Conservation (phyloP, 2,113 vertebrate species). For the Notarius quadriscutis region DNA sequence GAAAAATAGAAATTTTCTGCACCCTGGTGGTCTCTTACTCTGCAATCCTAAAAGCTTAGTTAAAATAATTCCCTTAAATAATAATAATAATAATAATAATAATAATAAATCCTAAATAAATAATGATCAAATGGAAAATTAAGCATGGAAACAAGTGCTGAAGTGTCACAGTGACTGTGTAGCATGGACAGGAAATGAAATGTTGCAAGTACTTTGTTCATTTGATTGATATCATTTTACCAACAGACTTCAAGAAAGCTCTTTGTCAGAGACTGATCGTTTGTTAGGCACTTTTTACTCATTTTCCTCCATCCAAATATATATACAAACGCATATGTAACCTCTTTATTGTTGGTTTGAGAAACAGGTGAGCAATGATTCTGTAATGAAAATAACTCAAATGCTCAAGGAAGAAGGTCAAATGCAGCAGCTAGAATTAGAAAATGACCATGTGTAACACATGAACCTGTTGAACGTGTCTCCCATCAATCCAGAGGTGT, state of each 20-base stretch:
- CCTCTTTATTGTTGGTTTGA: constrained; percentile 30
- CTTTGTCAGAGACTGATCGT: not conserved
- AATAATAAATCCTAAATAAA: constrained; percentile 7
- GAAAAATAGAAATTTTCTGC: not conserved
- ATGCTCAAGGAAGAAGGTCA: not conserved
- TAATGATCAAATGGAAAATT: not conserved
- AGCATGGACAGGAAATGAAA: not conserved
- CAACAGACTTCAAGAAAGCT: not conserved
- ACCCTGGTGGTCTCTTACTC: not conserved
- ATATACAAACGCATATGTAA: not conserved
- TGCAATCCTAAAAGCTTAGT: not conserved
- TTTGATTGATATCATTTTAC: not conserved
- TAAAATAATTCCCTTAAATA: not conserved
- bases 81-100: constrained; percentile 23
- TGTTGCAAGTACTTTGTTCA: not conserved
- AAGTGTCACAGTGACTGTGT: not conserved
- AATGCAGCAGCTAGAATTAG: constrained; percentile 32
- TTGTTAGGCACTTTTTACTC: constrained; percentile 4
- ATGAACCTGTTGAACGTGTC: constrained; percentile 36
- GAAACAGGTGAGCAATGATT: constrained; percentile 9
- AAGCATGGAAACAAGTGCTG: constrained; percentile 19
- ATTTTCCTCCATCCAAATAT: not conserved
- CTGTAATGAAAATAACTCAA: not conserved
- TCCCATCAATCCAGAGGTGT: constrained; percentile 8
- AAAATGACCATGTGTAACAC: constrained; percentile 34